phyloP scores from a whole-genome alignment of 2,888 invertebrate genomes.

The Rotaria socialis region DNA sequence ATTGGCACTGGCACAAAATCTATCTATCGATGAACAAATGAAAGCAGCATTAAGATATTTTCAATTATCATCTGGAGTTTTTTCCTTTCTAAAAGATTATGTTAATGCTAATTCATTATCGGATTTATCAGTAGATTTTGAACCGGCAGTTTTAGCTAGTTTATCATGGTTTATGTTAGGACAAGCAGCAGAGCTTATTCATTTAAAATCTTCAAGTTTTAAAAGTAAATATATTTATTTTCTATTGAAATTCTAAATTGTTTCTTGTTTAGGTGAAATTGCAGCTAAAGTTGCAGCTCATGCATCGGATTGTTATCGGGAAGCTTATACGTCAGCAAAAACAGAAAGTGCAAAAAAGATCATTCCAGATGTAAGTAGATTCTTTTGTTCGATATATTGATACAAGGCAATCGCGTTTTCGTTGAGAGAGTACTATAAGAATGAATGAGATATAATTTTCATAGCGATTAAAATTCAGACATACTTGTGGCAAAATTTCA shows the following conservation, averaged over 20 bases:
- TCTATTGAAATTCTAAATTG: neutral
- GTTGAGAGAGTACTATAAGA: too few relatives aligned
- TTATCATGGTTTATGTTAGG: constrained; percentile 84
- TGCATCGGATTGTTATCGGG: constrained; percentile 86
- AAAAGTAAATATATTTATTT: constrained; percentile 20
- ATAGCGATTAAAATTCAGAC: too few relatives aligned
- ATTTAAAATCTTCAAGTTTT: constrained; percentile 74
- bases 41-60: constrained; percentile 84
- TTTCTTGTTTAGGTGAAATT: constrained; percentile 68
- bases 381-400: too few relatives aligned
- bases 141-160: constrained; percentile 81
- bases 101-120: constrained; percentile 74
- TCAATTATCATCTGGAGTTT: constrained; percentile 85
- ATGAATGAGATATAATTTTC: too few relatives aligned
- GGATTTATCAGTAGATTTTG: constrained; percentile 90
- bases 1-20: constrained; percentile 76
- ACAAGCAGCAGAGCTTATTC: constrained; percentile 97
- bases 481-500: too few relatives aligned
- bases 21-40: constrained; percentile 85
- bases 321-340: constrained; percentile 68
- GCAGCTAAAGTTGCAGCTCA: constrained; percentile 86
- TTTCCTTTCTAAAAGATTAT: constrained; percentile 72
- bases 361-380: neutral
- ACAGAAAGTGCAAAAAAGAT: constrained; percentile 39
- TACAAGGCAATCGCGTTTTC: too few relatives aligned